Evolutionary conservation across 2,888 invertebrate genomes (phyloP).

Genomic region (Pardosa pseudoannulata): DNA sequence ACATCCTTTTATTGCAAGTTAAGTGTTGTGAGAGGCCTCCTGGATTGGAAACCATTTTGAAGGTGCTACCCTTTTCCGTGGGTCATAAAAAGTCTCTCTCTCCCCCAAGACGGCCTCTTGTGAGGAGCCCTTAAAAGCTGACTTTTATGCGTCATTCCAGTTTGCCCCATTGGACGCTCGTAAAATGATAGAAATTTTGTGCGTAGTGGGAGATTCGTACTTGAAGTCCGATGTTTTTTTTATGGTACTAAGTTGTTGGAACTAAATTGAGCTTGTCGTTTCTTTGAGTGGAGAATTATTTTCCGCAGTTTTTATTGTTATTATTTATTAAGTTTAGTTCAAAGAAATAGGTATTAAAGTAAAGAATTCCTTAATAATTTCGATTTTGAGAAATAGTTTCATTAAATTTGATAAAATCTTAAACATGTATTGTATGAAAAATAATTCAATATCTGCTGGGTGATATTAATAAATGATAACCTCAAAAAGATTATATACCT

Average conservation of each 20-base stretch:
- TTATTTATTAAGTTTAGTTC: too few species aligned
- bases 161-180: constrained; percentile 32
- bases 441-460: too few species aligned
- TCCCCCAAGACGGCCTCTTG: constrained; percentile 15
- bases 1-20: constrained; percentile 66
- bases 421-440: too few species aligned
- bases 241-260: neutral
- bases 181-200: constrained; percentile 26
- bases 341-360: too few species aligned
- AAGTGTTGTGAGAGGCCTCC: constrained; percentile 57
- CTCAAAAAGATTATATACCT: constrained; percentile 59
- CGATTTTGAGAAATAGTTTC: too few species aligned
- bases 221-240: neutral
- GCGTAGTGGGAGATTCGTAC: neutral
- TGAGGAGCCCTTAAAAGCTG: constrained; percentile 25
- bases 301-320: neutral
- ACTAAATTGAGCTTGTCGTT: neutral
- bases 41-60: constrained; percentile 58
- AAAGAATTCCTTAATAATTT: too few species aligned
- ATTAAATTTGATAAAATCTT: too few species aligned
- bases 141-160: constrained; percentile 55
- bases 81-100: constrained; percentile 47
- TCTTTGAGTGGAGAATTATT: too few species aligned
- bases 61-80: constrained; percentile 30
- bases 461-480: too few species aligned